Evolutionary conservation across 2,113 vertebrate species (phyloP), one percentile per base, ranked within the genome.

Genomic region (Catharus bicknelli): DNA sequence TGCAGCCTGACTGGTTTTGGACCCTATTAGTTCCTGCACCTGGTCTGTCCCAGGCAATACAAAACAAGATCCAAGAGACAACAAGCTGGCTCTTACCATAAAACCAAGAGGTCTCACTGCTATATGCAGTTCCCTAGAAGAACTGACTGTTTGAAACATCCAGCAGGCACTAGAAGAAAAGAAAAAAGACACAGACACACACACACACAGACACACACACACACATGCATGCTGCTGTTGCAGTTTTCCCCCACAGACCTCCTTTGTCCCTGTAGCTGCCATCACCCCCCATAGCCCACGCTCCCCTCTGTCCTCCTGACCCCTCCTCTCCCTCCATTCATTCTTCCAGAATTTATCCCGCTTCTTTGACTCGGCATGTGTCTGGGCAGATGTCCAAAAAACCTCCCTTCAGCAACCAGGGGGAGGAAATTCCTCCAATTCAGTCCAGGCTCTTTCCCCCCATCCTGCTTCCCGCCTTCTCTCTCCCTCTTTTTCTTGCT

Each of bases 351-450:
- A 97, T 97, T 96, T 96, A 97, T 97, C 96, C 97, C 27, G 36
- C 95, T 97, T 97, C 97, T 97, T 97, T 97, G 97, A 98, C 97
- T 98, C 98, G 97, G 98, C 98, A 99, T 99, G 98, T 98, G 98
- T 98, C 98, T 98, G 98, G 99, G 99, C 99, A 99, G 98, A 99
- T 99, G 98, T 99, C 99, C 99, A 99, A 99, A 98, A 97, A 97
- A 64, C 77, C 96, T 97, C 95, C 93, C 95, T 97, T 97, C 95
- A 89, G 95, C 96, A 89, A 97, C 93, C 51, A 7, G 90, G 94
- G 58, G 63, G 69, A 81, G 90, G 83, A 96, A 96, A 97, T 96
- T 96, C 95, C 97, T 95, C 88, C 82, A 89, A 96, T 97, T 97
- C 93, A 96, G 92, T 93, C 91, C 93, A 91, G 88, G 83, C 78